A percentile compares a stretch with the other conserved stretches of the same genome.
These are phyloP conservation scores for Danio rerio DNA, from an alignment of 2,113 vertebrate genomes.

Conservation along the genomic window GRCz12tu NC_133180.1:28878501-28879000, in stretches of 20 bases:
- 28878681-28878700: neutral
- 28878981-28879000: neutral
- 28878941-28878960: slow-evolving; percentile 4
- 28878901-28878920: neutral
- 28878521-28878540: slow-evolving; percentile 28
- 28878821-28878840: too few species aligned
- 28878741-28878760: neutral
- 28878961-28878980: neutral
- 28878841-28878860: neutral
- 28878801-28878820: neutral
- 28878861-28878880: too few species aligned
- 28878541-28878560: slow-evolving; percentile 80
- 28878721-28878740: too few species aligned
- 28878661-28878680: neutral
- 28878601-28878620: slow-evolving; percentile 52
- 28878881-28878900: neutral
- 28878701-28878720: neutral
- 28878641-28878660: neutral
- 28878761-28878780: slow-evolving; percentile 25
- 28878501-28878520: neutral
- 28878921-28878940: neutral
- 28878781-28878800: neutral
- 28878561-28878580: slow-evolving; percentile 80
- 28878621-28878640: neutral
- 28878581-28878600: slow-evolving; percentile 79